Conservation (phyloP, 2,888 invertebrate species). For the Calliphora vomitoria region DNA sequence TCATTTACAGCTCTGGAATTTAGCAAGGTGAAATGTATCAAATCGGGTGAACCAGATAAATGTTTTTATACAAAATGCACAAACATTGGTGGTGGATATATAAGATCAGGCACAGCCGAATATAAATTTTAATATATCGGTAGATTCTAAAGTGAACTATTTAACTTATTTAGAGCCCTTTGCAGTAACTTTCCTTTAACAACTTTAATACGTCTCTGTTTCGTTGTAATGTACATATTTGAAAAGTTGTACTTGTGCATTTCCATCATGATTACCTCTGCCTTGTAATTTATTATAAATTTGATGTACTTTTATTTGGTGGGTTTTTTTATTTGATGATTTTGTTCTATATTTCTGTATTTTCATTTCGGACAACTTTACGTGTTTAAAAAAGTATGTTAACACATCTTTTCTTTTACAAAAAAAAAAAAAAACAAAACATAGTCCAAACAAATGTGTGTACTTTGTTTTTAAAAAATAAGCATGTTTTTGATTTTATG, state of each 20-base stretch:
- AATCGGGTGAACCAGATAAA: no score
- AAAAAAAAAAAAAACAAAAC: constrained; percentile 5
- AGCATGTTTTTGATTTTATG: constrained; percentile 75
- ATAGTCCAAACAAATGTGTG: not conserved
- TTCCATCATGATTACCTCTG: constrained; percentile 63
- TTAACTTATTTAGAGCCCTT: not conserved
- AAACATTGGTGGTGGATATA: no score
- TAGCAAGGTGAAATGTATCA: no score
- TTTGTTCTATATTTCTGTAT: constrained; percentile 62
- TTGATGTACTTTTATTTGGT: constrained; percentile 78
- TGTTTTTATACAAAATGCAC: no score
- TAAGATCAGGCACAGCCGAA: no score
- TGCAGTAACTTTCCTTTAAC: not conserved
- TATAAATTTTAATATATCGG: no score
- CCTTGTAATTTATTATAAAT: constrained; percentile 81
- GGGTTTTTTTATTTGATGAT: constrained; percentile 47
- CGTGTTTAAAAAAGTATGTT: constrained; percentile 73
- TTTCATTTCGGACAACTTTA: constrained; percentile 77
- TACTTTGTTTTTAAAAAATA: constrained; percentile 59
- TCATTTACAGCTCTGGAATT: no score
- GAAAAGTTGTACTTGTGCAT: constrained; percentile 72
- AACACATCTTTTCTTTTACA: constrained; percentile 58
- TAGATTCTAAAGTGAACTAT: no score
- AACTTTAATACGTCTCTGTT: not conserved
- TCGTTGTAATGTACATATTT: constrained; percentile 17